A percentile compares a stretch with the other conserved stretches of the same genome.
These are phyloP conservation scores for Cecidostiba fungosa DNA, from an alignment of 2,888 invertebrate species.

Conservation along the genomic window DNA sequence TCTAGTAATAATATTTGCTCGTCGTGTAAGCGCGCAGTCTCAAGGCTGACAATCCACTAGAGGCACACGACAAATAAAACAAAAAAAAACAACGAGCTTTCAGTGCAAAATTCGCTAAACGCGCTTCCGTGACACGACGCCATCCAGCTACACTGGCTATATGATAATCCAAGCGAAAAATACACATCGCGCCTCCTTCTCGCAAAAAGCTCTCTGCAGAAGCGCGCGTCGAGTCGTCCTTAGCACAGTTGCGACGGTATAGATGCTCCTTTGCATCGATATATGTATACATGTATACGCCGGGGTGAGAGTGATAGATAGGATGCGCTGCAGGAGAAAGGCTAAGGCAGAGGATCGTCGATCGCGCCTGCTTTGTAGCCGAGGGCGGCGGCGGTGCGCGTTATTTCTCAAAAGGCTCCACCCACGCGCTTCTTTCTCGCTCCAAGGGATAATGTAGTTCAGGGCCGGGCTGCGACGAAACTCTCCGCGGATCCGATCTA, in stretches of 20 bases:
- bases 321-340: not conserved
- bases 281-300: too few relatives aligned
- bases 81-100: too few relatives aligned
- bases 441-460: constrained; percentile 37
- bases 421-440: not conserved
- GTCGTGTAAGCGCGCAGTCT: too few relatives aligned
- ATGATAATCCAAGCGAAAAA: too few relatives aligned
- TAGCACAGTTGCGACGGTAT: not conserved
- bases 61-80: too few relatives aligned
- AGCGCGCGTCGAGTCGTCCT: not conserved
- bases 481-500: not conserved
- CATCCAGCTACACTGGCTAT: too few relatives aligned
- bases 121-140: not conserved
- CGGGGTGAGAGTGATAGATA: too few relatives aligned
- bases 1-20: too few relatives aligned
- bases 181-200: not conserved
- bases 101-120: not conserved
- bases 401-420: constrained; percentile 19
- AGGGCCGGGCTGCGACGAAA: not conserved
- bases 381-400: not conserved
- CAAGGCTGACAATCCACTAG: too few relatives aligned
- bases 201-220: too few relatives aligned
- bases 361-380: not conserved
- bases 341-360: not conserved
- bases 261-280: not conserved